Percentiles rank a stretch among this genome's conserved stretches.
These are phyloP conservation scores for Saccostrea cuccullata DNA, from an alignment of 1,140 invertebrate genomes.

Conservation along the genomic window DNA sequence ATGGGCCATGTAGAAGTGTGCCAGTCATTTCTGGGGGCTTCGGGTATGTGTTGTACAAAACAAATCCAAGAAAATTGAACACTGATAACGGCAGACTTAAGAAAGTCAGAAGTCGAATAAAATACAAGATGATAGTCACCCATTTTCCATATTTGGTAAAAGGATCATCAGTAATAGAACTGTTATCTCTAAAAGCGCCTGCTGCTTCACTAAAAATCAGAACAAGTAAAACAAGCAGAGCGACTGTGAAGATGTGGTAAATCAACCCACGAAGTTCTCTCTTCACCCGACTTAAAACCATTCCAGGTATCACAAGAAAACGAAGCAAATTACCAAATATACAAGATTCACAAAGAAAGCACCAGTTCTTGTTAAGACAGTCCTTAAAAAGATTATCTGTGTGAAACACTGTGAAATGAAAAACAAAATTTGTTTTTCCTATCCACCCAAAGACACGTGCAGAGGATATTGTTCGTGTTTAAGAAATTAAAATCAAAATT, in stretches of 20 bases:
- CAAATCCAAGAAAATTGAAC: constrained; percentile 80
- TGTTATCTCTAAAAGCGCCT: not conserved
- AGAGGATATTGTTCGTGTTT: too few species aligned
- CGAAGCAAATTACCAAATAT: not conserved
- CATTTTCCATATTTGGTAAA: constrained; percentile 58
- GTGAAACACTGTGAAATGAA: too few species aligned
- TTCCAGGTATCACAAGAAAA: not conserved
- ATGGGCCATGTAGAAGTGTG: constrained; percentile 93
- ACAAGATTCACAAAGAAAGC: too few species aligned
- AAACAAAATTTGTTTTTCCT: too few species aligned
- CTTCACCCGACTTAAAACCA: not conserved
- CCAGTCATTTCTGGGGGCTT: constrained; percentile 94
- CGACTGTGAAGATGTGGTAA: not conserved
- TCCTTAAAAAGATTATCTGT: too few species aligned
- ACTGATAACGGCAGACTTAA: constrained; percentile 65
- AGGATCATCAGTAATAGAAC: constrained; percentile 41
- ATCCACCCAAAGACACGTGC: too few species aligned
- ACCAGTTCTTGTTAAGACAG: too few species aligned
- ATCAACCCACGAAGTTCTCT: not conserved
- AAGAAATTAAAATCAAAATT: too few species aligned
- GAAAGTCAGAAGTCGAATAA: constrained; percentile 63
- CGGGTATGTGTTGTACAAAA: constrained; percentile 96
- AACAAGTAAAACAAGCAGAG: not conserved
- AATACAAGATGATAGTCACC: constrained; percentile 63
- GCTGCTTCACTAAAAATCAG: not conserved